Base-by-base conservation (phyloP, 2,888 invertebrate species). In the Stegana nigrithorax region DNA sequence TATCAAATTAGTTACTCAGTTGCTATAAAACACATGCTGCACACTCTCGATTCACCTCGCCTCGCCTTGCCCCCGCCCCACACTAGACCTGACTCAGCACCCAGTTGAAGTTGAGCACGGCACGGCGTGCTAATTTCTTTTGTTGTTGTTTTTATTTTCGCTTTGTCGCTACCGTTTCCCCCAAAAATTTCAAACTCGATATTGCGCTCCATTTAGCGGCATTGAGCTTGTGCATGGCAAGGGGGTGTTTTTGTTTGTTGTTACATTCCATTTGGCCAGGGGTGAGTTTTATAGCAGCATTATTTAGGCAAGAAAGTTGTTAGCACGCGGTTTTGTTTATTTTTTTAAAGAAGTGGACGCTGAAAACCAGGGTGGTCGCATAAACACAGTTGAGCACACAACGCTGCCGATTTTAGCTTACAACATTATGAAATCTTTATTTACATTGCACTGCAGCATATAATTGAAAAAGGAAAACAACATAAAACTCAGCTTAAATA, bases 111-210 rank as follows among this genome's bases (percentile, higher is more conserved):
- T n/a, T n/a, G n/a, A n/a, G n/a, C n/a, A n/a, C 42, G 42, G 17
- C 42, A 60, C 60, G 63, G 53, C 64, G 67, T 67, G 67, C 67
- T 64, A 68, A 68, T 68, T 68, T 53, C 64, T 6, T 60, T 63
- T 47, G 59, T 44, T 55, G 14, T 42, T 36, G 4, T 36, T 5
- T 29, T 8, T 36, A n/a, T 36, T 36, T 14, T 36, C 36, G 14
- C 12, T 36, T 32, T 14, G 36, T 29, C 36, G 32, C 36, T 32
- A 12, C 4, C 25, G 47, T 45, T 12, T 26, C 21, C 27, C n/a
- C n/a, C n/a, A n/a, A n/a, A n/a, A n/a, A n/a, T 36, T 60, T 60
- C 12, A 26, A 12, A 12, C 23, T 45, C 6, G 21, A 45, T 21
- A 45, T 21, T 23, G 7, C 45, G 45, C 45, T 23, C 21, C 45